Base-by-base conservation (phyloP, 2,888 invertebrate species). In the Autographa gamma region DNA sequence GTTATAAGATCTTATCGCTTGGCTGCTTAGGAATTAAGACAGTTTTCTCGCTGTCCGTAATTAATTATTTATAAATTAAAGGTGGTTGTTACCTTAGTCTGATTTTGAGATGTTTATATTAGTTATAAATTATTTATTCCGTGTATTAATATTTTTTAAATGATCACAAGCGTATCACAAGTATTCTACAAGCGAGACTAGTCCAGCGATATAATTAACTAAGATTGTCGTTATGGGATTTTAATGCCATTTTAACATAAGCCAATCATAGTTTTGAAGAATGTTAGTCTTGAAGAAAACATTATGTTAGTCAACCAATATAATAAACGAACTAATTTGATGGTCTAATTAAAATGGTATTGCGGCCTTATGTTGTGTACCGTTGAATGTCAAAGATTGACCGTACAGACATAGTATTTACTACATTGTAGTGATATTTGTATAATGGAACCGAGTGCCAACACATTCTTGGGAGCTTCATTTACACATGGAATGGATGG, bases 371-470 rank as follows among this genome's bases (percentile, higher is more conserved):
- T 18, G 54, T 56, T 25, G 54, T 56, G 5, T 25, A 11, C 54
- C 54, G 11, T 19, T 25, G 25, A 56, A 56, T 56, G 54, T 56
- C 54, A 56, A 14, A 56, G 19, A 56, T 56, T 61, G 71, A 54
- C 66, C 58, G 56, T 71, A 48, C 71, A 8, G 48, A 76, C 19
- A 58, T 70, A 43, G 58, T 71, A 74, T 76, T 75, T 56, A 66
- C 25, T 59, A 76, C 32, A 61, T 67, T 60, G 59, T 64, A 74
- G 66, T 75, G 54, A 66, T 16, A 67, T 63, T 66, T 58, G 52
- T 67, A 59, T 75, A 58, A 58, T 60, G 19, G 52, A 72, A 34
- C 71, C 38, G 19, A 74, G 58, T 76, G 75, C 67, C 72, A 76
- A 70, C 60, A 56, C 60, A 65, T 60, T 54, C 38, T 69, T 60